Conservation (phyloP, 2,888 invertebrate genomes). For the Volucella inflata region DNA sequence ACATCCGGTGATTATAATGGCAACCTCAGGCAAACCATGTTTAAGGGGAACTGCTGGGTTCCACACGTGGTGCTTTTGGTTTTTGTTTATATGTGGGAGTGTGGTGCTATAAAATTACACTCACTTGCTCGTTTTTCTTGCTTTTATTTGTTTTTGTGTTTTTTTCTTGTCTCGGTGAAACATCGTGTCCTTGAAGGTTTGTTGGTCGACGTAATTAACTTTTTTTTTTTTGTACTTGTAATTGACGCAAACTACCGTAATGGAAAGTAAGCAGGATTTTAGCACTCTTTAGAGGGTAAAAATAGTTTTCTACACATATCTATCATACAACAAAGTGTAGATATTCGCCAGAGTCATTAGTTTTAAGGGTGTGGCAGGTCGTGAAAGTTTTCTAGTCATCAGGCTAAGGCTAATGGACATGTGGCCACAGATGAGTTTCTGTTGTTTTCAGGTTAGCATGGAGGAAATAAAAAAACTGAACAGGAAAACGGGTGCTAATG, state of each 20-base stretch:
- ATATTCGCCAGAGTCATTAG: conserved; percentile 12
- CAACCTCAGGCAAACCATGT: conserved; percentile 37
- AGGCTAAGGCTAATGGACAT: conserved; percentile 31
- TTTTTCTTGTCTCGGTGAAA: conserved; percentile 3
- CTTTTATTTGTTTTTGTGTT: not conserved
- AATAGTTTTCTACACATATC: conserved; percentile 1
- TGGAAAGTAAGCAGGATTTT: conserved; percentile 57
- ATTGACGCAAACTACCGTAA: conserved; percentile 67
- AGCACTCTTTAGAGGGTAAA: conserved; percentile 19
- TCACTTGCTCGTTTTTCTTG: conserved; percentile 8
- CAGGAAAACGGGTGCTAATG: conserved; percentile 37
- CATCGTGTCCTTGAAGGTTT: conserved; percentile 49
- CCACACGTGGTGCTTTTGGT: not conserved
- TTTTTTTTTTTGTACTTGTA: conserved; percentile 44
- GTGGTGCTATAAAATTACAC: conserved; percentile 46
- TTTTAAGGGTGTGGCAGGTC: conserved; percentile 23
- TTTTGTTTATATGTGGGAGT: not conserved
- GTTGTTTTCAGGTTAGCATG: conserved; percentile 19
- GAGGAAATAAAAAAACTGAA: not conserved
- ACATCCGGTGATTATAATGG: conserved; percentile 51
- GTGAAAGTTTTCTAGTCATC: conserved; percentile 17
- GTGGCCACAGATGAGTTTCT: conserved; percentile 29
- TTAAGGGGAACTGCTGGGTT: not conserved
- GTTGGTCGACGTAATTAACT: conserved; percentile 61
- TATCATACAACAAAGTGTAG: not conserved